Base-by-base conservation (phyloP, 2,888 invertebrate species). In the Tipula confusa region DNA sequence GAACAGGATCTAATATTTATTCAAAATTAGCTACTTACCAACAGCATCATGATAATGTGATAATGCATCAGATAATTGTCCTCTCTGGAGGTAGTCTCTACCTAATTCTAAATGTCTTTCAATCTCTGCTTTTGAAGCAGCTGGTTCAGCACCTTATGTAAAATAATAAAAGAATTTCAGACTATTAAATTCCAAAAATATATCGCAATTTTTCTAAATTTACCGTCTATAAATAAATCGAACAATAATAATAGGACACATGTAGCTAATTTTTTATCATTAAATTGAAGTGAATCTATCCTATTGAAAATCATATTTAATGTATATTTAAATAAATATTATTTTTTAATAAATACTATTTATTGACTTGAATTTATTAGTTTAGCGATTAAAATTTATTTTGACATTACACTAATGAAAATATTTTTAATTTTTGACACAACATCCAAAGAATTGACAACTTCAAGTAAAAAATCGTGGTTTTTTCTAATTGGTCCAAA, bases 31-130 rank as follows among this genome's bases (percentile, higher is more conserved):
- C 64, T 82, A 90, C 94, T 92, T 88, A 96, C 96, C 98, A 86
- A 99, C 97, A 86, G 99, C 99, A 85, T 97, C 96, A 91, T 99
- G 98, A 90, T 98, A 99, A 89, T 99, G 98, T 84, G 97, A 95
- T 83, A 99, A 90, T 9, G 99, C 99, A 91, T 99, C 99, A 82
- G 96, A 94, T 85, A 98, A 93, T 89, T 99, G 98, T 36, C 98
- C 98, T 86, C 94, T 94, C 64, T 97, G 95, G 87, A 99, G 91
- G 89, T 98, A 95, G 88, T 97, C 95, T 88, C 95, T 95, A 0
- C 99, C 99, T 89, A 97, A 91, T 89, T 98, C 97, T 89, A 99
- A 91, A 91, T 99, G 98, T 88, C 94, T 95, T 87, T 97, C 95
- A 85, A 98, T 95, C 90, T 98, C 98, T 83, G 93, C 91, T 87